phyloP scores from a whole-genome alignment of 2,888 invertebrate genomes.

The Idaea dimidiata region DNA sequence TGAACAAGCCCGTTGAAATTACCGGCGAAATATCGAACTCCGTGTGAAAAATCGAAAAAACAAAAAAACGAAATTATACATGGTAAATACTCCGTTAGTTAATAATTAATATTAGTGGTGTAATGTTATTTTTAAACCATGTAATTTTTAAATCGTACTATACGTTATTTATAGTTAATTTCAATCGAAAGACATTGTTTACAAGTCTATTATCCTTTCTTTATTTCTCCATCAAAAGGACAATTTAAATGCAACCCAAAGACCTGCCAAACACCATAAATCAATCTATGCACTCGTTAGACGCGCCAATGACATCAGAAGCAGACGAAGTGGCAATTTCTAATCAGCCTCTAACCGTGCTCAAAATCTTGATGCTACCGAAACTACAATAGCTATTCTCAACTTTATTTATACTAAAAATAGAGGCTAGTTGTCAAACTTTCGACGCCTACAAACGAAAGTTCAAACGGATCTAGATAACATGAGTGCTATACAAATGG shows the following conservation, averaged over 20 bases:
- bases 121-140: too few species aligned
- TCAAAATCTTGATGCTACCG: constrained; percentile 46
- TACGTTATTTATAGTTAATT: too few species aligned
- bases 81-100: too few species aligned
- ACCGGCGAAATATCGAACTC: too few species aligned
- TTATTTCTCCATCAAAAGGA: background rate
- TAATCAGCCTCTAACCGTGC: constrained; percentile 60
- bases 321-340: constrained; percentile 55
- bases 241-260: background rate
- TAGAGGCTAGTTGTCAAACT: constrained; percentile 4
- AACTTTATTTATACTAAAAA: background rate
- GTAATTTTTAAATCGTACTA: too few species aligned
- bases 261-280: constrained; percentile 1
- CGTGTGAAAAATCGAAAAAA: too few species aligned
- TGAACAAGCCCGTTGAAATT: too few species aligned
- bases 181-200: too few species aligned
- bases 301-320: constrained; percentile 54
- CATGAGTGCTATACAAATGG: constrained; percentile 42
- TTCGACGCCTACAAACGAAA: constrained; percentile 47
- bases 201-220: too few species aligned
- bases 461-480: constrained; percentile 61
- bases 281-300: constrained; percentile 17
- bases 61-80: too few species aligned
- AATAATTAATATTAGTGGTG: too few species aligned
- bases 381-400: background rate